Percentiles rank a stretch among this genome's conserved stretches.
phyloP scores from a whole-genome alignment of 2,113 vertebrate species.

The Corapipo altera region DNA sequence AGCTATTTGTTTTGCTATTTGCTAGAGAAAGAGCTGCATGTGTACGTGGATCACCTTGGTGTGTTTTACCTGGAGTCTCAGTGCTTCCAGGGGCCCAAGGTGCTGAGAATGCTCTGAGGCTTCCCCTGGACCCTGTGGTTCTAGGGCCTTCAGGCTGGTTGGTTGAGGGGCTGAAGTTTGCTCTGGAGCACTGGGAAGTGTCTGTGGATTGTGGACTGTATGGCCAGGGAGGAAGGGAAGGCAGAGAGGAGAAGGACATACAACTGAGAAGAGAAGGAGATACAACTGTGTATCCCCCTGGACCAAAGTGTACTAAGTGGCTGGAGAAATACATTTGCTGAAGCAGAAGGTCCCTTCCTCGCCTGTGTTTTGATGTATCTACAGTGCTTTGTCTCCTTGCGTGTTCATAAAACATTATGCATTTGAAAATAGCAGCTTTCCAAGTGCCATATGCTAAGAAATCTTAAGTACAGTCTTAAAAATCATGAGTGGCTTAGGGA shows the following conservation, averaged over 20 bases:
- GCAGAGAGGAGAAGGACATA: not conserved
- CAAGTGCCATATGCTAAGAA: slow-evolving; percentile 58
- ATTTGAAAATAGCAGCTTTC: slow-evolving; percentile 66
- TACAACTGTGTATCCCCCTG: not conserved
- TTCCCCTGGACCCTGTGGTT: rapidly evolving
- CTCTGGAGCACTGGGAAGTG: not conserved
- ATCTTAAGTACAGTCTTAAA: slow-evolving; percentile 51
- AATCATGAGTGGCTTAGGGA: slow-evolving; percentile 38
- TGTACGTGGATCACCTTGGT: not conserved
- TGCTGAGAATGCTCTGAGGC: not conserved
- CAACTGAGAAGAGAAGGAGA: not conserved
- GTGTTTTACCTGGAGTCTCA: not conserved
- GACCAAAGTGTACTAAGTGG: not conserved
- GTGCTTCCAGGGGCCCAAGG: not conserved
- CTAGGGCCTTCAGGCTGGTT: rapidly evolving
- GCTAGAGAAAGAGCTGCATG: not conserved
- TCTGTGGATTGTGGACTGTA: not conserved
- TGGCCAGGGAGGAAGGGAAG: not conserved
- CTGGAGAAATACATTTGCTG: slow-evolving; percentile 25
- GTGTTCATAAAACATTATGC: slow-evolving; percentile 58
- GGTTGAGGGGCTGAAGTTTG: not conserved
- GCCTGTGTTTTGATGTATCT: slow-evolving; percentile 48
- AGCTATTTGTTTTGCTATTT: not conserved
- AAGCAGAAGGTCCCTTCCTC: slow-evolving; percentile 48
- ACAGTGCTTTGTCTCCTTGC: slow-evolving; percentile 51